Conservation (phyloP, 2,113 vertebrate species). For the Tetrax tetrax region DNA sequence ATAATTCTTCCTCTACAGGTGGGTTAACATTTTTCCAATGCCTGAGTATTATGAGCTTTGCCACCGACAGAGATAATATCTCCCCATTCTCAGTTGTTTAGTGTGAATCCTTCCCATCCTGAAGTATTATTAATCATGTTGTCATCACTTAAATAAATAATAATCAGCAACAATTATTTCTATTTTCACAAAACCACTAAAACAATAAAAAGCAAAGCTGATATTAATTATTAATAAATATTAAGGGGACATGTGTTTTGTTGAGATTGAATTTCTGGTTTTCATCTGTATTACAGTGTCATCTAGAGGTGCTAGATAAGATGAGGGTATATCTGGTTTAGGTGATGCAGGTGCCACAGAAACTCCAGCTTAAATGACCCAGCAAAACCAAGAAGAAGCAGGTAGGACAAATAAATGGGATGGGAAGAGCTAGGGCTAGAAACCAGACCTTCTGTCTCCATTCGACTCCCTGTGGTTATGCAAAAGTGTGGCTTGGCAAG, state of each 20-base stretch:
- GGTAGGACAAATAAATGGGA: background rate
- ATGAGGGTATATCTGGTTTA: background rate
- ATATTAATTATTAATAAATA: conserved; percentile 57
- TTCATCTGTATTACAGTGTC: conserved; percentile 56
- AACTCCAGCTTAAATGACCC: background rate
- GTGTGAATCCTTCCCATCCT: conserved; percentile 30
- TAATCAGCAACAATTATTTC: conserved; percentile 62
- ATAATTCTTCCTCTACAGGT: conserved; percentile 51
- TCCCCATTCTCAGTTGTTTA: conserved; percentile 33
- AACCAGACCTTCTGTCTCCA: background rate
- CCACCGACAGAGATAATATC: conserved; percentile 62
- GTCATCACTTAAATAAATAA: conserved; percentile 65
- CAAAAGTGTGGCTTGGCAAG: background rate
- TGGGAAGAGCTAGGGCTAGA: background rate
- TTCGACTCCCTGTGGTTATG: rapidly evolving
- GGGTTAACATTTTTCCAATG: conserved; percentile 55
- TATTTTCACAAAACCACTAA: conserved; percentile 56
- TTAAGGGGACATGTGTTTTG: background rate
- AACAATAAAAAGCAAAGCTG: conserved; percentile 57
- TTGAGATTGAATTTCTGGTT: background rate
- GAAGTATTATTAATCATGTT: conserved; percentile 68
- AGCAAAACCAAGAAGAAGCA: background rate
- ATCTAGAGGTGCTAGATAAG: conserved; percentile 53
- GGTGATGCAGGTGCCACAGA: background rate
- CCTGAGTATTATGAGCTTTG: conserved; percentile 24